Evolutionary conservation across 1,140 invertebrate species (phyloP), one percentile per base, ranked within the genome.

Genomic region (Apolygus lucorum): DNA sequence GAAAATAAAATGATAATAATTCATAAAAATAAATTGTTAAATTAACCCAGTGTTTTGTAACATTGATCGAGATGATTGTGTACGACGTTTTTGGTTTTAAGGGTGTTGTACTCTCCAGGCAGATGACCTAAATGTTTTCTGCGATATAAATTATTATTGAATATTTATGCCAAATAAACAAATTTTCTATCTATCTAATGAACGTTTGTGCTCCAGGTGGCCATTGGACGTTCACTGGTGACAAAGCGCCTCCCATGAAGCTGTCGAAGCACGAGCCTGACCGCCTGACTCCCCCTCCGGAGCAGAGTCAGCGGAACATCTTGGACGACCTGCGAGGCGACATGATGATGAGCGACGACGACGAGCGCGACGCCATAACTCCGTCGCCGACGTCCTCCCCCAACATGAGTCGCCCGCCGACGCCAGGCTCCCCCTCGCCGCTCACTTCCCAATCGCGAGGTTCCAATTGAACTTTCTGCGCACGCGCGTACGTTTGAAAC

Each of bases 301-400:
- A 59, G 22, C 54, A 59, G 4, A 22, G 11, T 22, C 54, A 59
- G 22, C 54, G 54, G 4, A 59, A 59, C 54, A 59, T 59, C 54
- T 22, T 59, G 4, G 54, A 59, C 54, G 54, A 59, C 13, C 11
- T 59, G 2, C 54, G 54, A 4, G 54, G 54, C 22, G 54, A 59
- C 22, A 59, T 59, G 54, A 24, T 59, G 54, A 59, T 59, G 54
- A 59, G 54, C 54, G 54, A 59, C 54, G 54, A 59, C 54, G 54
- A 59, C 22, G 34, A 49, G 8, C 34, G 34, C 8, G 34, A 49
- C 17, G 54, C 13, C 4, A 11, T 59, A 4, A 59, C 54, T 11
- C 54, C 54, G 22, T 59, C 54, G 54, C 54, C 54, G 22, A 59
- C 54, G 11, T 59, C 54, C 8, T 59, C 54, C 11, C 54, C 54